Conservation (phyloP, 2,113 vertebrate species). For the Petaurus breviceps region DNA sequence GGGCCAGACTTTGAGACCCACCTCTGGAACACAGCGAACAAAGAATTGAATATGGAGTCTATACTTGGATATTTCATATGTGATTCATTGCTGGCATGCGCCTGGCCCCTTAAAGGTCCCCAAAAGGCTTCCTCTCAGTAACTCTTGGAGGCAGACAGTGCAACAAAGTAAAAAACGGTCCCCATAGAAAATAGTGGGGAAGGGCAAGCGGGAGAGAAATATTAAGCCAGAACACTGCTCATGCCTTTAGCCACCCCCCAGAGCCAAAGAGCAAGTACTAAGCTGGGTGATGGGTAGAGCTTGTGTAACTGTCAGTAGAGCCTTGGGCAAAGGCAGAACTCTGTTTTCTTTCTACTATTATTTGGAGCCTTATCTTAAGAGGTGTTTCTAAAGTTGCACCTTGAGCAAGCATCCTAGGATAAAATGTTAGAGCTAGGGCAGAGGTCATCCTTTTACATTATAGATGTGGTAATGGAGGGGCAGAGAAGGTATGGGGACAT, state of each 20-base stretch:
- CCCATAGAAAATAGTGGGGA: not conserved
- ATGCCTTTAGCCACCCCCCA: too few relatives aligned
- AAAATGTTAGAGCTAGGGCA: not conserved
- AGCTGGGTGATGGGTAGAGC: not conserved
- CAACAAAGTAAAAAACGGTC: not conserved
- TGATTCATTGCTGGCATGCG: not conserved
- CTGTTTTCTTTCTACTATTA: not conserved
- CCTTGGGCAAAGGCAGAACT: not conserved
- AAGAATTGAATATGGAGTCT: not conserved
- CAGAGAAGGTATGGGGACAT: not conserved
- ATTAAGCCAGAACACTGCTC: too few relatives aligned
- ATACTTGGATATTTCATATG: not conserved
- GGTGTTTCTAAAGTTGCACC: not conserved
- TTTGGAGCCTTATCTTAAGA: not conserved
- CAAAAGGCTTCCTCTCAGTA: not conserved
- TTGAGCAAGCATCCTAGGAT: not conserved
- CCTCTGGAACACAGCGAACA: not conserved
- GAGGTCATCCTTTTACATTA: too few relatives aligned
- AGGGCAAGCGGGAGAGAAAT: not conserved
- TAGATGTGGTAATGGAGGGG: not conserved
- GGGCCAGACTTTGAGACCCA: not conserved
- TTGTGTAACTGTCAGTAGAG: not conserved
- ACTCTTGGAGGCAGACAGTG: not conserved
- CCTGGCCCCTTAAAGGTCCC: not conserved
- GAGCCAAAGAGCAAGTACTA: not conserved